Evolutionary conservation across 2,797 vertebrate genomes (phyloP).

Genomic region (Eulemur albifrons): DNA sequence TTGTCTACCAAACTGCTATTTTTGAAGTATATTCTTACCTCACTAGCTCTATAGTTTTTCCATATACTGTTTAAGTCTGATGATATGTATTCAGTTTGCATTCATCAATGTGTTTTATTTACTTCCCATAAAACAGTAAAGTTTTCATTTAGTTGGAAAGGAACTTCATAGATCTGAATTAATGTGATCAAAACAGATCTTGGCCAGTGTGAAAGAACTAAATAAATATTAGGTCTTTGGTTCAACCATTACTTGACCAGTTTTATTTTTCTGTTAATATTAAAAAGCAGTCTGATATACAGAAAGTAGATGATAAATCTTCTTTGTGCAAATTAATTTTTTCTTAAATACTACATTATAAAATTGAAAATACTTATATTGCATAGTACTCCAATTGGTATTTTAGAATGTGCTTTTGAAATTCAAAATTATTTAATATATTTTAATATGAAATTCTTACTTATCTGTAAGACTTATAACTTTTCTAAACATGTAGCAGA

Average conservation of each 20-base stretch:
- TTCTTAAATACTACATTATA: neutral
- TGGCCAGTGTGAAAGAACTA: neutral
- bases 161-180: neutral
- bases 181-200: neutral
- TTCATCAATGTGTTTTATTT: neutral
- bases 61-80: neutral
- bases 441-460: neutral
- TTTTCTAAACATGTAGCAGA: neutral
- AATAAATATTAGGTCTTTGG: neutral
- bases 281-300: neutral
- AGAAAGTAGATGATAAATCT: neutral
- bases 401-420: neutral
- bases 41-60: neutral
- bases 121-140: neutral
- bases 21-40: neutral
- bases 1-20: neutral
- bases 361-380: neutral
- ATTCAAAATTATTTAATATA: neutral
- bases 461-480: neutral
- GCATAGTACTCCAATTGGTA: neutral
- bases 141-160: neutral
- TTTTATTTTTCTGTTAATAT: neutral
- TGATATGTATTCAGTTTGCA: neutral
- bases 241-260: neutral
- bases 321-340: neutral